These are phyloP conservation scores for Tenthredo notha DNA, from an alignment of 2,888 invertebrate species.

Conservation along the genomic window DNA sequence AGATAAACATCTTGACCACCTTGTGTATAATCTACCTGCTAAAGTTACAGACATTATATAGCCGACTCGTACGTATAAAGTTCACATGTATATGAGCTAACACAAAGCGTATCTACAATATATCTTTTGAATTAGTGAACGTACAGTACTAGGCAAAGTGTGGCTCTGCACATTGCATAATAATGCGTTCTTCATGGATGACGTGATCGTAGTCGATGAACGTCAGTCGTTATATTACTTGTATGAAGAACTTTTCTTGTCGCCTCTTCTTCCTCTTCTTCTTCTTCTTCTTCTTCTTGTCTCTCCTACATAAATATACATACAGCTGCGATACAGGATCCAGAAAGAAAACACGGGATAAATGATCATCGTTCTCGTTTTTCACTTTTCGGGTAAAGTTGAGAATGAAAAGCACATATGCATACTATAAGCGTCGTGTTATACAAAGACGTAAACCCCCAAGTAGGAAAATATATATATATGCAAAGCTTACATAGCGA, in stretches of 20 bases:
- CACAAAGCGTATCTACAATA: not conserved
- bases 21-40: not conserved
- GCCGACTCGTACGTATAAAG: not conserved
- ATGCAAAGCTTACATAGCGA: not conserved
- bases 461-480: not conserved
- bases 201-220: conserved; percentile 34
- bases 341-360: not conserved
- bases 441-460: not conserved
- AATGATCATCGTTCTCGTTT: not conserved
- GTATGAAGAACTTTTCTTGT: conserved; percentile 20
- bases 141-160: conserved; percentile 20
- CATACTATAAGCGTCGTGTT: not conserved
- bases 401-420: not conserved
- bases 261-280: not conserved
- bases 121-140: conserved; percentile 19
- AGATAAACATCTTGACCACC: not conserved
- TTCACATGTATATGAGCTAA: not conserved
- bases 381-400: not conserved
- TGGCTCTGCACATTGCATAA: conserved; percentile 42
- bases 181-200: conserved; percentile 44
- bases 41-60: not conserved
- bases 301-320: not conserved
- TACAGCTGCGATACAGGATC: conserved; percentile 3
- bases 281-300: not conserved
- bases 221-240: conserved; percentile 22